phyloP scores from a whole-genome alignment of 2,113 vertebrate genomes.

The Gobiocypris rarus region DNA sequence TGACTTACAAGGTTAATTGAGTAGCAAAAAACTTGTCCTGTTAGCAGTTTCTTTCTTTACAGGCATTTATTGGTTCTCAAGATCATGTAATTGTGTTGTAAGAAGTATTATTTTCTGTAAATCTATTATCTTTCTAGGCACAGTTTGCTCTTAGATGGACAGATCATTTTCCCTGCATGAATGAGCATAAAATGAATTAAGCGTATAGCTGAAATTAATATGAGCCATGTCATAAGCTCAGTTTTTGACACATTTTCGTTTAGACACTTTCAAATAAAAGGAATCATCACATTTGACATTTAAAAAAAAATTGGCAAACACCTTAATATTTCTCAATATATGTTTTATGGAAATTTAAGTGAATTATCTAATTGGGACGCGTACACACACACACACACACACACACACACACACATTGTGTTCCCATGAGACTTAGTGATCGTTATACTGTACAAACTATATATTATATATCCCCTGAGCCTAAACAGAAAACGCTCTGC shows the following conservation, averaged over 20 bases:
- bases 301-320: neutral
- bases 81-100: neutral
- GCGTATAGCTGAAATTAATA: neutral
- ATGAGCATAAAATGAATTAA: neutral
- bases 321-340: neutral
- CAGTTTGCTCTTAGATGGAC: neutral
- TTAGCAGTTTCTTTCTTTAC: conserved; percentile 19
- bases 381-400: too few species aligned
- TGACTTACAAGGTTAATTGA: conserved; percentile 43
- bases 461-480: too few species aligned
- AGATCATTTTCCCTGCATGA: neutral
- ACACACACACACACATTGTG: neutral
- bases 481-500: too few species aligned
- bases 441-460: too few species aligned
- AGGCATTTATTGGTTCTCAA: neutral
- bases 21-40: conserved; percentile 38
- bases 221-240: neutral
- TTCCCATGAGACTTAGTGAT: neutral
- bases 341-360: neutral
- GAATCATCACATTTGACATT: neutral
- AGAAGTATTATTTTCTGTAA: neutral
- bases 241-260: neutral
- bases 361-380: neutral
- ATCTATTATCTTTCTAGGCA: neutral
- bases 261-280: neutral